Base-by-base conservation (phyloP, 2,888 invertebrate genomes). In the Alcis repandata region DNA sequence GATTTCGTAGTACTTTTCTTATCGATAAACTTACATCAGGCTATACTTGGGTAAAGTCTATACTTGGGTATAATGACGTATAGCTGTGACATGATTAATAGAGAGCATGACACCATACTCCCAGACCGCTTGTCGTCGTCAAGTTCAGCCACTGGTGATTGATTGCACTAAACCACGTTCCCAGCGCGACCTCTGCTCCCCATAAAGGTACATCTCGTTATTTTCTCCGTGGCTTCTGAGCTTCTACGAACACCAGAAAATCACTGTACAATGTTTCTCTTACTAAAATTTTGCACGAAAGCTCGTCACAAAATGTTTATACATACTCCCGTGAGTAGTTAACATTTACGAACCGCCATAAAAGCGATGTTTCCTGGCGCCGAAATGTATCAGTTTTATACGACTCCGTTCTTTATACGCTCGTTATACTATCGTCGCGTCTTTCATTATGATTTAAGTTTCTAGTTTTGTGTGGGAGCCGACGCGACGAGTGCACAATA, bases 261-360 rank as follows among this genome's bases (percentile, higher is more conserved):
- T 87, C 81, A 82, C 87, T 84, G 78, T 79, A 87, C 85, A 82
- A 83, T 86, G 85, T 85, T 77, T 79, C 80, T 76, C 73, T 70
- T 75, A 76, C 76, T 75, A 74, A 56, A 57, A 57, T 79, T 78
- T 78, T 65, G 76, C 72, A 63, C 72, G 70, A 71, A 67, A 76
- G 62, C 73, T 82, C 74, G 79, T 79, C 80, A 75, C 81, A 80
- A 83, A 80, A 78, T 51, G 81, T 84, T 84, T 83, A 85, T 82
- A 72, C 53, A 46, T 73, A 70, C 77, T 73, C 71, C 77, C 77
- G 78, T 76, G 79, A 78, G 79, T 73, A 81, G 78, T 72, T 74
- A 75, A 83, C 80, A 71, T 86, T 86, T 83, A 84, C 77, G 80
- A 73, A 78, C 77, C 72, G 67, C 73, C 82, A 80, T 85, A 86